Evolutionary conservation across 2,888 invertebrate genomes (phyloP).

Genomic region (Cosmorhoe ocellata): DNA sequence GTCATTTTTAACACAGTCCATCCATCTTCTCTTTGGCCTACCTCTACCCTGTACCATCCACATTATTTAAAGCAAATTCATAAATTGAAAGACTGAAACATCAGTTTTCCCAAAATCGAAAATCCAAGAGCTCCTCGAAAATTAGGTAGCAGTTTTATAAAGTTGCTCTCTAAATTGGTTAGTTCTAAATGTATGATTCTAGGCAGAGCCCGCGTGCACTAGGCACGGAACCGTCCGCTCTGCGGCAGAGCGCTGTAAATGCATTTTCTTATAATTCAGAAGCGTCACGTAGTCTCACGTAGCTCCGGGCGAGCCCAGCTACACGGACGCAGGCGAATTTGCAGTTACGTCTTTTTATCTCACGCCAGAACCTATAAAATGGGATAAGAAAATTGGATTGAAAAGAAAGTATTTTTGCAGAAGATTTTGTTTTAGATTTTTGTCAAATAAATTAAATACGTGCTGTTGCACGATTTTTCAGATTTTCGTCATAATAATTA

Average conservation of each 20-base stretch:
- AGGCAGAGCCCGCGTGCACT: constrained; percentile 54
- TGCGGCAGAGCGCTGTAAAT: constrained; percentile 69
- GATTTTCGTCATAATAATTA: not conserved
- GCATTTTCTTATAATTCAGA: constrained; percentile 81
- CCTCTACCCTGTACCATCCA: no score
- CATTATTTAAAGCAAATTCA: no score
- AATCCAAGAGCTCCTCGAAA: not conserved
- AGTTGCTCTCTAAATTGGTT: constrained; percentile 18
- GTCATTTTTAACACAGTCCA: no score
- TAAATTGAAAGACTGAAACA: not conserved
- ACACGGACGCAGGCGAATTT: constrained; percentile 73
- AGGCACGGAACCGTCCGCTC: constrained; percentile 64
- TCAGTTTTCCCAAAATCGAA: not conserved
- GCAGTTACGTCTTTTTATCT: constrained; percentile 77
- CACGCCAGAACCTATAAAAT: constrained; percentile 65
- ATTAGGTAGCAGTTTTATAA: constrained; percentile 5
- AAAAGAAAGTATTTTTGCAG: constrained; percentile 42
- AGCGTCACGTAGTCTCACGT: constrained; percentile 71
- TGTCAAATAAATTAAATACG: constrained; percentile 5
- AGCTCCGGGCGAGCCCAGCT: constrained; percentile 21
- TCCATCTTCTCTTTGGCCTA: no score
- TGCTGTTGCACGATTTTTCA: not conserved
- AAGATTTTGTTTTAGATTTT: constrained; percentile 11
- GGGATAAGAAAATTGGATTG: constrained; percentile 70
- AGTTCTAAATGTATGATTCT: constrained; percentile 53